phyloP scores from a whole-genome alignment of 1,140 invertebrate genomes.

The Drosophila dunni region DNA sequence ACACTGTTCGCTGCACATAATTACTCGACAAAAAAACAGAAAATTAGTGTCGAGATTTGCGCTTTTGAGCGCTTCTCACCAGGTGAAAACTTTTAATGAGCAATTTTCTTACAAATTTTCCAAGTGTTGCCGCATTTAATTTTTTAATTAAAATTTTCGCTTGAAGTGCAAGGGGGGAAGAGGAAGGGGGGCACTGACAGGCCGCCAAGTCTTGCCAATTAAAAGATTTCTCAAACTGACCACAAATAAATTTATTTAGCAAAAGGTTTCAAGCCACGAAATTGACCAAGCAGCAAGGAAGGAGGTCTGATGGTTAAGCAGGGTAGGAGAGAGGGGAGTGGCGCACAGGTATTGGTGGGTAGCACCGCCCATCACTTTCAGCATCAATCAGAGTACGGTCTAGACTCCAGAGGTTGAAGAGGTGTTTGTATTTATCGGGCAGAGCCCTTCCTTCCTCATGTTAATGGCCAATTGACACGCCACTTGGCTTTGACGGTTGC shows the following conservation, averaged over 20 bases:
- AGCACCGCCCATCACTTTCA: conserved; percentile 13
- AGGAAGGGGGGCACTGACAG: conserved; percentile 22
- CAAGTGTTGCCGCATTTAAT: conserved; percentile 79
- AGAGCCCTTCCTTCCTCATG: conserved; percentile 43
- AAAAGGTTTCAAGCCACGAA: conserved; percentile 15
- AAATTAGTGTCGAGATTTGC: conserved; percentile 80
- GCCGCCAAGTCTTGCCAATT: conserved; percentile 43
- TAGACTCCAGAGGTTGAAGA: conserved; percentile 8
- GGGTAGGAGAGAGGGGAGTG: neutral
- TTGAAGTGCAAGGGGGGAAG: neutral
- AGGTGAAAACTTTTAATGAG: conserved; percentile 83
- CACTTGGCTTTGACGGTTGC: conserved; percentile 71
- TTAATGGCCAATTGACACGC: conserved; percentile 82
- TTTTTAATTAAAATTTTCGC: conserved; percentile 74
- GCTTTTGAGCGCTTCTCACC: conserved; percentile 67
- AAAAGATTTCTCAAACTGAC: conserved; percentile 41
- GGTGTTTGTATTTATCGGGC: conserved; percentile 69
- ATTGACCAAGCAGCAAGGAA: conserved; percentile 5
- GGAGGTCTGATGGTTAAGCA: neutral
- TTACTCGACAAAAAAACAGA: conserved; percentile 68
- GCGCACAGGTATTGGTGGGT: neutral
- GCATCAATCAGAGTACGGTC: conserved; percentile 46
- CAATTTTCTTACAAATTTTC: conserved; percentile 79
- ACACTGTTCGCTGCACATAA: conserved; percentile 57
- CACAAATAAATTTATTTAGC: conserved; percentile 21